Evolutionary conservation across 2,113 vertebrate genomes (phyloP).

Genomic region (Dromiciops gliroides): DNA sequence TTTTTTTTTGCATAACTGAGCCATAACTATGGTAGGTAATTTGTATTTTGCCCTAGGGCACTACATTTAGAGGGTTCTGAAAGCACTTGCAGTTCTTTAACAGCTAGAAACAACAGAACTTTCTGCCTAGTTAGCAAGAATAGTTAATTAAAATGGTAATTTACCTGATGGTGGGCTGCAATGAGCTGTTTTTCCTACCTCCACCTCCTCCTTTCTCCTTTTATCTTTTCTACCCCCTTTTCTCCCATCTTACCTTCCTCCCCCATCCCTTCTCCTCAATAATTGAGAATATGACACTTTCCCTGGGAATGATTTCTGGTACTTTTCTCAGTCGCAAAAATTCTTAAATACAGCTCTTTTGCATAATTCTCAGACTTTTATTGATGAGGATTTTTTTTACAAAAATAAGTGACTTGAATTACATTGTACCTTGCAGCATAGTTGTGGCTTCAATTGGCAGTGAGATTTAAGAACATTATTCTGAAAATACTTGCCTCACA

Average conservation of each 20-base stretch:
- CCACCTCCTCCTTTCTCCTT: background rate
- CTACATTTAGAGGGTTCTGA: background rate
- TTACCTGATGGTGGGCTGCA: background rate
- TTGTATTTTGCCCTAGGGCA: background rate
- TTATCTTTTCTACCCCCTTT: background rate
- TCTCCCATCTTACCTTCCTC: background rate
- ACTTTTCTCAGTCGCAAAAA: background rate
- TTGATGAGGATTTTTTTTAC: conserved; percentile 28
- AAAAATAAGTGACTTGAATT: conserved; percentile 51
- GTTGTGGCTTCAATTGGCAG: conserved; percentile 53
- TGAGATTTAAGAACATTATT: conserved; percentile 50
- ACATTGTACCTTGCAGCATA: conserved; percentile 52
- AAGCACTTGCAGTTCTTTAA: background rate
- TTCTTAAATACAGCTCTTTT: background rate
- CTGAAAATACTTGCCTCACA: conserved; percentile 43
- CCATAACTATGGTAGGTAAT: background rate
- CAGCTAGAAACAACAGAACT: background rate
- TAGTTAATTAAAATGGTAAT: background rate
- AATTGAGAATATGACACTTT: background rate
- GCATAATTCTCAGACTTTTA: conserved; percentile 30
- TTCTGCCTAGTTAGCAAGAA: background rate
- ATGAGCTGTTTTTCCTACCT: background rate
- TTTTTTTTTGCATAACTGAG: background rate
- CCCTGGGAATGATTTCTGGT: background rate
- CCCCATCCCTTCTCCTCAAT: background rate